phyloP scores from a whole-genome alignment of 2,797 vertebrate species.

The Sebastes oblongus region DNA sequence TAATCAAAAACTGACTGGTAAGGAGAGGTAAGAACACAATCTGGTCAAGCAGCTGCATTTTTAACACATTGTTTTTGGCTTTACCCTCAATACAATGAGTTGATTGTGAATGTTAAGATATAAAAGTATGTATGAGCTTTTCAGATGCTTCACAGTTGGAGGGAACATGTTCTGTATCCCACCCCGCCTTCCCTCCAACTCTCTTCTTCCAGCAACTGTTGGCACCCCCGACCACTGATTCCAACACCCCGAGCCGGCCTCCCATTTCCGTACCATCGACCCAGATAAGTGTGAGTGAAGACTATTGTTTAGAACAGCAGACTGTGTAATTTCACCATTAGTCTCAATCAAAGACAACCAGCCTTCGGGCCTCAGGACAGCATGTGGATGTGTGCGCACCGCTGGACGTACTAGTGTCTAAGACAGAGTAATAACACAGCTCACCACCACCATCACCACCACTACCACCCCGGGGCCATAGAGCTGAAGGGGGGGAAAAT shows the following conservation, averaged over 20 bases:
- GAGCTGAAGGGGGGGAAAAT: conserved; percentile 21
- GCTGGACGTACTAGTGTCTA: conserved; percentile 41
- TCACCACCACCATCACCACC: conserved; percentile 8
- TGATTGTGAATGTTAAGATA: not conserved
- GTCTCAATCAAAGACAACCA: conserved; percentile 72
- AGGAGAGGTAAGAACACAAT: not conserved
- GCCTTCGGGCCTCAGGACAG: conserved; percentile 46
- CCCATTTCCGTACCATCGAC: conserved; percentile 60
- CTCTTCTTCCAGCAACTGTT: conserved; percentile 13
- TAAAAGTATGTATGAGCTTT: not conserved
- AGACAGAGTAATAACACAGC: conserved; percentile 60
- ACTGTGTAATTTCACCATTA: conserved; percentile 76
- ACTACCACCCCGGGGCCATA: conserved; percentile 25
- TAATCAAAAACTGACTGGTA: not conserved
- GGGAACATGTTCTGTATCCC: not conserved
- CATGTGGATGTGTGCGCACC: conserved; percentile 10
- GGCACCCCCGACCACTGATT: conserved; percentile 4
- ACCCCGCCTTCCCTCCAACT: not conserved
- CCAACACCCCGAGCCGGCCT: conserved; percentile 38
- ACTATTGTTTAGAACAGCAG: conserved; percentile 72
- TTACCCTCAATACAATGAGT: not conserved
- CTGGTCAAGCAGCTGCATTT: not conserved
- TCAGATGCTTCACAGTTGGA: not conserved
- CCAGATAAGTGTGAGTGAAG: conserved; percentile 73
- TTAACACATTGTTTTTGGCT: not conserved